Evolutionary conservation across 1,140 invertebrate genomes (phyloP), one percentile per base, ranked within the genome.

Genomic region (Drosophila trapezifrons): DNA sequence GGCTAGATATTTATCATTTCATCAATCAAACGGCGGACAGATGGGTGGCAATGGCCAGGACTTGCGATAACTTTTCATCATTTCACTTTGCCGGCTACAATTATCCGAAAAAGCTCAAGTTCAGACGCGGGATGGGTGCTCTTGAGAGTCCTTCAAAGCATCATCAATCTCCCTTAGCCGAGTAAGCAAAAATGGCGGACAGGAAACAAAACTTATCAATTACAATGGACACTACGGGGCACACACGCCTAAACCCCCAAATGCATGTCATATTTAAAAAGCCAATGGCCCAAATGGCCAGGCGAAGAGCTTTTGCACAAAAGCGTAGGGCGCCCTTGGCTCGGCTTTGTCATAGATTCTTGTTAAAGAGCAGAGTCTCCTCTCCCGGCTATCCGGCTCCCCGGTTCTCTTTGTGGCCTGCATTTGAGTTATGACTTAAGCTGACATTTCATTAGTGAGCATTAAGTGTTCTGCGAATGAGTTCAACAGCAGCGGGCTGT

Each of bases 391-490:
- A 2, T 22, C 22, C 22, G 22, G 22, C 35, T 63, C 55, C 37
- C 55, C 37, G 27, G 43, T 17, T 63, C 67, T 22, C 63, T 42
- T 54, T 57, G 56, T 52, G 51, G 63, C 63, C 74, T 81, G 79
- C 89, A 81, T 72, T 84, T 90, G 87, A 90, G 78, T 90, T 90
- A 90, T 90, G 87, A 90, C 87, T 87, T 89, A 90, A 90, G 82
- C 87, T 90, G 87, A 90, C 87, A 90, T 90, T 90, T 90, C 87
- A 90, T 90, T 90, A 90, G 87, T 90, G 85, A 77, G 85, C 84
- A 87, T 89, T 87, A 87, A 87, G 84, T 90, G 83, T 79, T 76
- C 80, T 83, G 83, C 72, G 83, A 87, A 87, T 89, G 84, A 89
- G 83, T 86, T 86, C 80, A 80, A 74, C 81, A 63, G 66, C 73